Percentiles rank a stretch among this genome's conserved stretches.
phyloP scores from a whole-genome alignment of 2,113 vertebrate species.

The Thymallus thymallus region DNA sequence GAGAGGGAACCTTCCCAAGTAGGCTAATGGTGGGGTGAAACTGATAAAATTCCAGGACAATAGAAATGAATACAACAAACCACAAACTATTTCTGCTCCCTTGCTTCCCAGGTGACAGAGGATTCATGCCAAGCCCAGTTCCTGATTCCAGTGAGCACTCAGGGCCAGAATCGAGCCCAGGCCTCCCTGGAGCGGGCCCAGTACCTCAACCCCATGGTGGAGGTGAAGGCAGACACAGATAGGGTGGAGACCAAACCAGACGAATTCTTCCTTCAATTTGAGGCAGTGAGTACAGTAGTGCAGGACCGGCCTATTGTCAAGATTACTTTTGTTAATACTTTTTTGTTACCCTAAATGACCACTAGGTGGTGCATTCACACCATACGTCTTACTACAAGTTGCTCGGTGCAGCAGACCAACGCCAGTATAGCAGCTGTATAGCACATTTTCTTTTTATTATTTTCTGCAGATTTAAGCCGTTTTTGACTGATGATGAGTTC shows the following conservation, averaged over 20 bases:
- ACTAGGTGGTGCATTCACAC: conserved; percentile 41
- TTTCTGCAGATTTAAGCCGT: too few relatives aligned
- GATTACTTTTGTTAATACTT: neutral
- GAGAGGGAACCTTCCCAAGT: neutral
- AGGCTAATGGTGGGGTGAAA: too few relatives aligned
- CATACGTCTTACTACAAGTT: neutral
- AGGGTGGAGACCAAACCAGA: conserved; percentile 79
- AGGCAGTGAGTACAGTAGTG: conserved; percentile 78
- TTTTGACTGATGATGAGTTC: too few relatives aligned
- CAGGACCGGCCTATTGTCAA: neutral
- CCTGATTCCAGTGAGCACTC: conserved; percentile 78
- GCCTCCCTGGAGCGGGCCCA: conserved; percentile 89
- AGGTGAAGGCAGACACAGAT: conserved; percentile 82
- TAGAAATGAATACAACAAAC: too few relatives aligned
- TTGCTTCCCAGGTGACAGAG: conserved; percentile 75
- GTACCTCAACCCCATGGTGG: conserved; percentile 95
- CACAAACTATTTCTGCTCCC: neutral
- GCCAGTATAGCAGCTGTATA: too few relatives aligned
- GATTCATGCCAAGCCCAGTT: conserved; percentile 88
- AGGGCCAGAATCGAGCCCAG: conserved; percentile 81
- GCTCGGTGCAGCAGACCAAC: neutral
- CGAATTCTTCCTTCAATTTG: conserved; percentile 87
- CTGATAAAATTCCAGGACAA: too few relatives aligned
- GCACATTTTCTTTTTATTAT: too few relatives aligned
- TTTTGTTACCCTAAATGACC: conserved; percentile 22